Base-by-base conservation (phyloP, 2,888 invertebrate genomes). In the Cremastobaeus sp. region DNA sequence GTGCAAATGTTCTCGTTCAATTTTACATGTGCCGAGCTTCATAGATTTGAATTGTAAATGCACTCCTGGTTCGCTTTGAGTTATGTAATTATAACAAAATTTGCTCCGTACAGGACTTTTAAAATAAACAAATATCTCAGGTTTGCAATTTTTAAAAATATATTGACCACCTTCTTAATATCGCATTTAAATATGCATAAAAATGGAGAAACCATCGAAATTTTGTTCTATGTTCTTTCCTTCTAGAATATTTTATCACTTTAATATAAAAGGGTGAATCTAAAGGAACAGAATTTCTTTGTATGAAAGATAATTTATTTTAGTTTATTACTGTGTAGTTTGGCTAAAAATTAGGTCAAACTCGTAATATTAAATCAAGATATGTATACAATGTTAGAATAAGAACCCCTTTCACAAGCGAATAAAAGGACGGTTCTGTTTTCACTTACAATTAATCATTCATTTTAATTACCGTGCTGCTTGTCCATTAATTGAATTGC, bases 31-130 rank as follows among this genome's bases (percentile, higher is more conserved):
- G 85, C 78, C 80, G 78, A 77, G 80, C 77, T 66, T 71, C 70
- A 77, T 79, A 81, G 79, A 79, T 83, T 86, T 83, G 84, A 83
- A 85, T 85, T 84, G 85, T 84, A 84, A 78, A 79, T 79, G 74
- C 65, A 52, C 57, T 59, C 77, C 72, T 78, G 74, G 72, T 64
- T 68, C 72, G 55, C 35, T 72, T 69, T 68, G 64, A 70, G 57
- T 68, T 74, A 62, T 45, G 43, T 69, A 48, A 70, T 57, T 57
- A 73, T 50, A 66, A 54, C 21, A 30, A 68, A 62, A 50, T 50
- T 55, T 69, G 65, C 35, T 47, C 35, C 28, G 57, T 59, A 60
- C 60, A 72, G 55, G 48, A 76, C 64, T 64, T 50, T 72, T 32
- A 34, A 37, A 52, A 52, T 37, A 52, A 37, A 37, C n/a, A n/a